Evolutionary conservation across 2,888 invertebrate genomes (phyloP).

Genomic region (Yponomeuta malinellus): DNA sequence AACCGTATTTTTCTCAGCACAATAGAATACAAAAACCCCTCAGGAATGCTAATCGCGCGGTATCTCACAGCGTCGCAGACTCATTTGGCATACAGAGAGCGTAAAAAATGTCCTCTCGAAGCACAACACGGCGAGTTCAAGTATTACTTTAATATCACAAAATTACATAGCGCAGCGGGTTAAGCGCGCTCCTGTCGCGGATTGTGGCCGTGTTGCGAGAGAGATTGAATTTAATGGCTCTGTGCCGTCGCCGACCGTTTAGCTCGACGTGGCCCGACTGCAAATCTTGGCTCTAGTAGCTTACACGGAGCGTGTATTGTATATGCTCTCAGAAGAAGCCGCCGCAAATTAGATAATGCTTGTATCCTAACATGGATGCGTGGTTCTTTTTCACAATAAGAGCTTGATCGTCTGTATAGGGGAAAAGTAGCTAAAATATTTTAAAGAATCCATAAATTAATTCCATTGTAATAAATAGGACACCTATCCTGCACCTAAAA

Average conservation of each 20-base stretch:
- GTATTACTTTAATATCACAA: conserved; percentile 52
- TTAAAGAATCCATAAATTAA: too few species aligned
- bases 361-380: too few species aligned
- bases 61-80: conserved; percentile 17
- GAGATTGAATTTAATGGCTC: conserved; percentile 67
- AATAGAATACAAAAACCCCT: conserved; percentile 17
- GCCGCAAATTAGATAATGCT: too few species aligned
- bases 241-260: conserved; percentile 34
- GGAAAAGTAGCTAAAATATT: too few species aligned
- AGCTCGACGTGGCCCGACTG: conserved; percentile 16
- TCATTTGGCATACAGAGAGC: conserved; percentile 45
- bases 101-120: conserved; percentile 22
- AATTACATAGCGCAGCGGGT: conserved; percentile 52
- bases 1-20: too few species aligned
- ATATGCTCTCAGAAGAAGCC: too few species aligned
- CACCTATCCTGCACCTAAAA: too few species aligned
- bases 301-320: neutral
- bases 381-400: too few species aligned
- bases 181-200: conserved; percentile 55
- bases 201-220: conserved; percentile 28
- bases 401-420: too few species aligned
- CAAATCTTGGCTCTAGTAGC: conserved; percentile 7
- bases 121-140: conserved; percentile 22
- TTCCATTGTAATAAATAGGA: too few species aligned
- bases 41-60: too few species aligned